These are phyloP conservation scores for Diploptera punctata DNA, from an alignment of 2,888 invertebrate species.

Conservation along the genomic window DNA sequence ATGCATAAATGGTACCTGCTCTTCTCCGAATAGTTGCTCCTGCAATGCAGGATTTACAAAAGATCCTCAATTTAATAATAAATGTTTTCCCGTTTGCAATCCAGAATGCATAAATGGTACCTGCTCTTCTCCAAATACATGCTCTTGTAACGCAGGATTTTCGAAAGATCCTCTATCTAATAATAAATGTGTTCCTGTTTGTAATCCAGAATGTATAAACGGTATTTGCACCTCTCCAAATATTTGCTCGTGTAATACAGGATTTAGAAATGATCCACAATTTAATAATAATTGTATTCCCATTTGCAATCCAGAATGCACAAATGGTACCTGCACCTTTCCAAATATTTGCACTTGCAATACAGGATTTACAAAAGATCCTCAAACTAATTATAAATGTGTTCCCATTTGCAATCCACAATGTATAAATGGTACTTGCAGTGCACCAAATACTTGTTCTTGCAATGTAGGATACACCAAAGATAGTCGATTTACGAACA, in stretches of 20 bases:
- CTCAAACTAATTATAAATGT: slow-evolving; percentile 39
- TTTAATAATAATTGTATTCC: slow-evolving; percentile 35
- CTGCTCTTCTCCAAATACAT: slow-evolving; percentile 40
- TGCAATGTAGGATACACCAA: slow-evolving; percentile 56
- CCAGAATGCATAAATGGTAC: slow-evolving; percentile 32
- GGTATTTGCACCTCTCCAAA: slow-evolving; percentile 56
- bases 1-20: too few relatives aligned
- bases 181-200: slow-evolving; percentile 33
- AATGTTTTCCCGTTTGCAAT: slow-evolving; percentile 29
- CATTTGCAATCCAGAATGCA: slow-evolving; percentile 47
- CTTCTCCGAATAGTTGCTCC: too few relatives aligned
- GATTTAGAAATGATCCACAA: slow-evolving; percentile 42
- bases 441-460: slow-evolving; percentile 54
- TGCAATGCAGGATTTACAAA: too few relatives aligned
- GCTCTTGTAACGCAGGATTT: slow-evolving; percentile 46
- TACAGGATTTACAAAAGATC: slow-evolving; percentile 55
- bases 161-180: neutral
- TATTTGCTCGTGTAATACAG: slow-evolving; percentile 53
- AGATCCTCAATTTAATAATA: too few relatives aligned
- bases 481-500: slow-evolving; percentile 45
- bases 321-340: slow-evolving; percentile 59
- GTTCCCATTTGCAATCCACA: slow-evolving; percentile 37
- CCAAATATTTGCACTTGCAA: slow-evolving; percentile 64
- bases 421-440: slow-evolving; percentile 55
- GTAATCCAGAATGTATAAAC: slow-evolving; percentile 53